A percentile compares a stretch with the other conserved stretches of the same genome.
Evolutionary conservation across 2,888 invertebrate genomes (phyloP).

Genomic region (Odontothrips loti): DNA sequence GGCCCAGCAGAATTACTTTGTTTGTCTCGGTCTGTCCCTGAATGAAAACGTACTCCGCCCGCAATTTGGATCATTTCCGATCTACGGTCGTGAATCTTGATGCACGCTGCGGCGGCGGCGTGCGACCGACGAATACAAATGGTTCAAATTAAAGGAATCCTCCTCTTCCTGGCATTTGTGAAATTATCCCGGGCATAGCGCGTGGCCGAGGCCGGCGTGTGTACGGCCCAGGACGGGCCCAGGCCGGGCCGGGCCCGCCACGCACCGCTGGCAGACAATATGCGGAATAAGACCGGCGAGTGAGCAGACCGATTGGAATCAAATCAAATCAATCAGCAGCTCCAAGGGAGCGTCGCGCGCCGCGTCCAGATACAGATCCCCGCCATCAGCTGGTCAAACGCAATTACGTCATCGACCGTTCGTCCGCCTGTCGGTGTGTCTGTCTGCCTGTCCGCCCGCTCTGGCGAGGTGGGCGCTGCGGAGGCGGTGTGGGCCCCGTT

Average conservation of each 20-base stretch:
- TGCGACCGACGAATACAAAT: not conserved
- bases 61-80: conserved; percentile 15
- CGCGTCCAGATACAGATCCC: no score
- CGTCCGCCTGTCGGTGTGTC: not conserved
- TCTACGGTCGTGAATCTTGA: conserved; percentile 10
- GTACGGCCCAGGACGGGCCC: no score
- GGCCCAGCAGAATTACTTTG: not conserved
- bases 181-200: no score
- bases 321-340: conserved; percentile 5
- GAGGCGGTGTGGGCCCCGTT: not conserved
- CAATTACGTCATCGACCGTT: not conserved
- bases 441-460: not conserved
- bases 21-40: conserved; percentile 13
- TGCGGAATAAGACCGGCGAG: not conserved
- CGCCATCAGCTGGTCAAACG: not conserved
- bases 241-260: no score
- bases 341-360: no score
- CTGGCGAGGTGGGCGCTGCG: not conserved
- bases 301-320: not conserved
- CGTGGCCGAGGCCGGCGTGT: no score
- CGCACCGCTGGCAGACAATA: not conserved
- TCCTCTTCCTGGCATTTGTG: not conserved
- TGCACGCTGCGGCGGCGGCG: not conserved
- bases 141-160: not conserved
- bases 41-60: not conserved